Evolutionary conservation across 1,140 invertebrate genomes (phyloP).

Genomic region (Reticulitermes speratus): DNA sequence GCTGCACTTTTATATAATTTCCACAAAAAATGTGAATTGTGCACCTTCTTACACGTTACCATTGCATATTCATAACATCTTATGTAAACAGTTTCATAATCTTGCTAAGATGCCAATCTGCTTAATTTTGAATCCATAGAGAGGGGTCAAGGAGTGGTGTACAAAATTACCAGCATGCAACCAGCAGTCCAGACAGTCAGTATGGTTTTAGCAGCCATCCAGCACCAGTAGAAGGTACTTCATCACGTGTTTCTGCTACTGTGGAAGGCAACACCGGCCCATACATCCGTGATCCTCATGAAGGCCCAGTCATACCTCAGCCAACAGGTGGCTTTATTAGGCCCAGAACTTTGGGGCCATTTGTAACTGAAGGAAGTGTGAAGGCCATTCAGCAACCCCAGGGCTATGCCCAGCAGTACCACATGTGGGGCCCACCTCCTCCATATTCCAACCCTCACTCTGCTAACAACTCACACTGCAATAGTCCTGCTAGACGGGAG

Average conservation of each 20-base stretch:
- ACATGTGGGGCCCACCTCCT: constrained; percentile 70
- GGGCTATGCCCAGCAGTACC: constrained; percentile 31
- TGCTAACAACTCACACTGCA: constrained; percentile 38
- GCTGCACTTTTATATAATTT: no score
- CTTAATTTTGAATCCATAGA: background rate
- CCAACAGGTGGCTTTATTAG: background rate
- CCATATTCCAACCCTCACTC: constrained; percentile 65
- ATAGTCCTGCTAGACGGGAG: constrained; percentile 59
- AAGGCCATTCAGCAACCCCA: constrained; percentile 9
- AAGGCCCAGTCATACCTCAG: background rate
- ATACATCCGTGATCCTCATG: constrained; percentile 1
- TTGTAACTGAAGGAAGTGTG: constrained; percentile 29
- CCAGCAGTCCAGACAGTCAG: constrained; percentile 61
- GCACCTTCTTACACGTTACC: no score
- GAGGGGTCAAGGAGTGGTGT: background rate
- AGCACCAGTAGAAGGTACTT: constrained; percentile 40
- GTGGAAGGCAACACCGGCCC: background rate
- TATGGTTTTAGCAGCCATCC: constrained; percentile 56
- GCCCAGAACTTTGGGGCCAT: background rate
- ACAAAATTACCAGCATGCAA: constrained; percentile 35
- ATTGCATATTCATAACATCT: no score
- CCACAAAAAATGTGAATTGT: no score
- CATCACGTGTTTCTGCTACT: background rate
- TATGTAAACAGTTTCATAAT: no score
- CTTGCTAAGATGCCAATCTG: no score